Conservation (phyloP, 2,888 invertebrate species). For the Orchesellides sinensis region DNA sequence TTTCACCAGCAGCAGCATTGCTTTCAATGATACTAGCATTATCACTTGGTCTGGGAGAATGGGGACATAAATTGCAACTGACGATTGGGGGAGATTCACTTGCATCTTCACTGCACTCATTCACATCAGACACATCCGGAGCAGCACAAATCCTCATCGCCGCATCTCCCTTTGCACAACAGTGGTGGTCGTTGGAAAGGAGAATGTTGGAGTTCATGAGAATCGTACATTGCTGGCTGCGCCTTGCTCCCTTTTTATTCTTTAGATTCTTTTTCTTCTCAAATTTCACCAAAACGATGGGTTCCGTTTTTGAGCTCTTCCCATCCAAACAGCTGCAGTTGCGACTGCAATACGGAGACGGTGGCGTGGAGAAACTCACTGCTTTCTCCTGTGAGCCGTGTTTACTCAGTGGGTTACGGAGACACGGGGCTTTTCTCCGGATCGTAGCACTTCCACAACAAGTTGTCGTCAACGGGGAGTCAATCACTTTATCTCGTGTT, state of each 20-base stretch:
- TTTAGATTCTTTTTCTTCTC: conserved; percentile 61
- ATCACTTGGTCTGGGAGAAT: too few relatives aligned
- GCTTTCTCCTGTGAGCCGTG: conserved; percentile 13
- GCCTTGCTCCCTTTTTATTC: conserved; percentile 34
- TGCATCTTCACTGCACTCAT: neutral
- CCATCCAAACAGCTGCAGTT: conserved; percentile 45
- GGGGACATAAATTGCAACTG: conserved; percentile 22
- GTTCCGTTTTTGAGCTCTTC: conserved; percentile 62
- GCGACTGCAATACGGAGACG: conserved; percentile 59
- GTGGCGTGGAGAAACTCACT: conserved; percentile 38
- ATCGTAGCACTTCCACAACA: conserved; percentile 44
- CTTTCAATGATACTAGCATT: neutral
- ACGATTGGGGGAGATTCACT: neutral
- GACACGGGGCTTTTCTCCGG: neutral
- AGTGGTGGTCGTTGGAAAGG: too few relatives aligned
- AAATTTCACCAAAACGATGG: conserved; percentile 72
- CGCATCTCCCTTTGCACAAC: too few relatives aligned
- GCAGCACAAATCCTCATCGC: too few relatives aligned
- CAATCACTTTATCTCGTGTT: neutral
- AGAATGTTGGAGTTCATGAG: conserved; percentile 58
- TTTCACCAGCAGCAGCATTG: neutral
- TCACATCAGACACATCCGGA: neutral
- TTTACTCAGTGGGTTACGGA: conserved; percentile 18
- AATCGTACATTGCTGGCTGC: conserved; percentile 70
- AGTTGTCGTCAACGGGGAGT: conserved; percentile 17